Conservation (phyloP, 2,113 vertebrate genomes). For the Monopterus albus region DNA sequence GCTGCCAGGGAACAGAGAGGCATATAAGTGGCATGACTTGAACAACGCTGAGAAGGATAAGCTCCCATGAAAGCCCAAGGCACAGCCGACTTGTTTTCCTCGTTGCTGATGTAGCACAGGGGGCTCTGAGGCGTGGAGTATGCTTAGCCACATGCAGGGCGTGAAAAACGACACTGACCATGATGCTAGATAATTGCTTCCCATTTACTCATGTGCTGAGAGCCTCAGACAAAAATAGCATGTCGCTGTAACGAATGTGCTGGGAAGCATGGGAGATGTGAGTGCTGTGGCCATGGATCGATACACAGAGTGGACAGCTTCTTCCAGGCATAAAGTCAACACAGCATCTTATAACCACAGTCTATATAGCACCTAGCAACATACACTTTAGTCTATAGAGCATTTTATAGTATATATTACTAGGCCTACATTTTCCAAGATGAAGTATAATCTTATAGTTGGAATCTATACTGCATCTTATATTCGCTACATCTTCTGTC, state of each 20-base stretch:
- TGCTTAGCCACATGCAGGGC: constrained; percentile 73
- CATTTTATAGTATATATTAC: constrained; percentile 10
- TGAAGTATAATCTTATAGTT: constrained; percentile 7
- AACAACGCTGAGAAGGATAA: constrained; percentile 68
- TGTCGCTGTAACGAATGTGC: constrained; percentile 72
- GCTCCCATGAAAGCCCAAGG: constrained; percentile 67
- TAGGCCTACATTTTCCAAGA: constrained; percentile 21
- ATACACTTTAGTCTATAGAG: constrained; percentile 30
- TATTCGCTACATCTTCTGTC: not conserved
- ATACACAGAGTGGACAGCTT: constrained; percentile 68
- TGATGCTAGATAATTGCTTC: constrained; percentile 85
- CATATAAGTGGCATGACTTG: constrained; percentile 67
- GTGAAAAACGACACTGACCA: constrained; percentile 81
- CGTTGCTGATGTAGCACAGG: constrained; percentile 53
- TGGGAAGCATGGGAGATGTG: constrained; percentile 73
- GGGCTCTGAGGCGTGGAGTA: constrained; percentile 72
- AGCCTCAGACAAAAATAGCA: constrained; percentile 82
- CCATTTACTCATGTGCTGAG: constrained; percentile 78
- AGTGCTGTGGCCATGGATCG: constrained; percentile 71
- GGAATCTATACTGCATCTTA: constrained; percentile 19
- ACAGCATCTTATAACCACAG: constrained; percentile 42
- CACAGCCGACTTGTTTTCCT: constrained; percentile 68
- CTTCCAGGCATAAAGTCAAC: constrained; percentile 49
- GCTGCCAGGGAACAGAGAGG: constrained; percentile 55
- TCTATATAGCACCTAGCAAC: constrained; percentile 41